Evolutionary conservation across 2,888 invertebrate genomes (phyloP).

Genomic region (Drosophila ezoana): DNA sequence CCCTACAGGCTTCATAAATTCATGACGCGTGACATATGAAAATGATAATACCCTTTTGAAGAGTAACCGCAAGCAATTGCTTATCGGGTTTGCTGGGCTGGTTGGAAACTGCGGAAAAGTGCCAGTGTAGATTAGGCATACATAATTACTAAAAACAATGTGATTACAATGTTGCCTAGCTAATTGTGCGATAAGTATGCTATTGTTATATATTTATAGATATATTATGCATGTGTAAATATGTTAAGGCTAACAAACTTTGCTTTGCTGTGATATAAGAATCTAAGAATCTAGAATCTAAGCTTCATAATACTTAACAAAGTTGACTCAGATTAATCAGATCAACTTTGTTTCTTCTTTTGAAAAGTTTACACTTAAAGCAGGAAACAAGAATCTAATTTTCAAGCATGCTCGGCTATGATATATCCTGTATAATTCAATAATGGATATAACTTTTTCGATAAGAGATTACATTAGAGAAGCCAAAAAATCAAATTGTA

Average conservation of each 20-base stretch:
- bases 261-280: neutral
- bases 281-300: too few species aligned
- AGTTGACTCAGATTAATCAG: too few species aligned
- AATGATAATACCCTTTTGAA: slow-evolving; percentile 1
- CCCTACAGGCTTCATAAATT: neutral
- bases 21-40: neutral
- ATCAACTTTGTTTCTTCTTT: too few species aligned
- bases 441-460: too few species aligned
- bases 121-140: slow-evolving; percentile 2
- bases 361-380: too few species aligned
- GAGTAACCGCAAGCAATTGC: neutral
- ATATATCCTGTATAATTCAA: too few species aligned
- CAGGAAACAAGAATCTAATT: too few species aligned
- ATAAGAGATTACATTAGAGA: too few species aligned
- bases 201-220: neutral
- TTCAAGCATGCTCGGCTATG: too few species aligned
- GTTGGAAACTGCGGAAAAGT: slow-evolving; percentile 1
- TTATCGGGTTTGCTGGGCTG: slow-evolving; percentile 38
- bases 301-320: too few species aligned
- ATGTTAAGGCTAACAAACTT: neutral
- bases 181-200: slow-evolving; percentile 31
- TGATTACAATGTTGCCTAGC: slow-evolving; percentile 27
- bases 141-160: slow-evolving; percentile 3
- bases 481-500: too few species aligned
- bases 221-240: neutral